Conservation (phyloP, 1,140 invertebrate genomes). For the Propsilocerus akamusi region DNA sequence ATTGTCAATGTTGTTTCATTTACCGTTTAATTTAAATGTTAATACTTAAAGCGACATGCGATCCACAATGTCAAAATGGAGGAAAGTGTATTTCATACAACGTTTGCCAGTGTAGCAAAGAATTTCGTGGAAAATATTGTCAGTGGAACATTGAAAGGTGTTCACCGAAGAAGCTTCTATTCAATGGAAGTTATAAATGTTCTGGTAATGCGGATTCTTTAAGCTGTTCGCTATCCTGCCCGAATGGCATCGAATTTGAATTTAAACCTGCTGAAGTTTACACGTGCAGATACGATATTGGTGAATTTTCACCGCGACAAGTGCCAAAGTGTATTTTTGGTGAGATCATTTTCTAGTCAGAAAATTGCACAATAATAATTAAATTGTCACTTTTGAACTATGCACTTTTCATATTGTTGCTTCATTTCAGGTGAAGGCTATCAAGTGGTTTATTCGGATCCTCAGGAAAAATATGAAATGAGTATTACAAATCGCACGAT, state of each 20-base stretch:
- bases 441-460: not conserved
- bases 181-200: constrained; percentile 59
- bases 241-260: constrained; percentile 37
- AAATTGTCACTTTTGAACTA: too few relatives aligned
- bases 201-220: too few relatives aligned
- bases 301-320: constrained; percentile 43
- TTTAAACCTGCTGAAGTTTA: constrained; percentile 38
- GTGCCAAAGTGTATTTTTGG: constrained; percentile 55
- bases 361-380: too few relatives aligned
- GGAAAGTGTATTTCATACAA: constrained; percentile 55
- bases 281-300: constrained; percentile 44
- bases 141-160: constrained; percentile 26
- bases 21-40: constrained; percentile 5
- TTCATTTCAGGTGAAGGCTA: not conserved
- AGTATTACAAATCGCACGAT: too few relatives aligned
- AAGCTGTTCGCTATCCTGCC: too few relatives aligned
- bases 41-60: constrained; percentile 38
- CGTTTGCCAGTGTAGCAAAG: constrained; percentile 43
- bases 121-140: not conserved
- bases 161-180: constrained; percentile 36
- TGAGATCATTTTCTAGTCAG: too few relatives aligned
- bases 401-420: too few relatives aligned
- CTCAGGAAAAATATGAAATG: not conserved
- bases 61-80: constrained; percentile 53
- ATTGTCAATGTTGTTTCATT: constrained; percentile 20